Evolutionary conservation across 2,113 vertebrate genomes (phyloP).

Genomic region (Bombycilla garrulus): DNA sequence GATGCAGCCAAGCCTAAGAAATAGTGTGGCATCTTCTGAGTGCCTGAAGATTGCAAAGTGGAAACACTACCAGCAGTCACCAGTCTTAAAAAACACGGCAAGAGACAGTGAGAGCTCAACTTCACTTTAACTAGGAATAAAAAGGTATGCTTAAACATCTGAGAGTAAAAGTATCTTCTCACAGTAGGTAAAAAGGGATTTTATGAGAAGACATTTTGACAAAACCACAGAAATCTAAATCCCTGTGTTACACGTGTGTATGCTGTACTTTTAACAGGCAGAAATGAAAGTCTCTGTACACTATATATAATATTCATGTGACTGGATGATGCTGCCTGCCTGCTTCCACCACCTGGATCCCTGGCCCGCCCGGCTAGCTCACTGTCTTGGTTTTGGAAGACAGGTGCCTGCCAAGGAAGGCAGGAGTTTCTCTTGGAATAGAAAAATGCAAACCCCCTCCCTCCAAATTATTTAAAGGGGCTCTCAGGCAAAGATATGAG

Average conservation of each 20-base stretch:
- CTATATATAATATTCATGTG: not conserved
- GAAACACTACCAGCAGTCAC: not conserved
- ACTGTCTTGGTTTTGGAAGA: too few species aligned
- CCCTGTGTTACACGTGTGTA: not conserved
- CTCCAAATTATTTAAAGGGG: too few species aligned
- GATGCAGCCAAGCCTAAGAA: not conserved
- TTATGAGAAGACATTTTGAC: not conserved
- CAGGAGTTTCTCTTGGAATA: too few species aligned
- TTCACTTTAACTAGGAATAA: not conserved
- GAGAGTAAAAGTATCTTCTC: not conserved
- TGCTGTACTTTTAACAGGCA: not conserved
- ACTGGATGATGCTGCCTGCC: too few species aligned
- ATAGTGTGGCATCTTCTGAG: not conserved
- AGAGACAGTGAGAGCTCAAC: not conserved
- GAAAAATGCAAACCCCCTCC: too few species aligned
- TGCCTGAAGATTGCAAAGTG: not conserved
- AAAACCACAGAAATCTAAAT: not conserved
- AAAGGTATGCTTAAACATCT: not conserved
- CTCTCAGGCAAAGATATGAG: too few species aligned
- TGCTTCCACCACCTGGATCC: too few species aligned
- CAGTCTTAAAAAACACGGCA: not conserved
- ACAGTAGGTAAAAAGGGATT: not conserved
- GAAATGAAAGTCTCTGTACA: not conserved
- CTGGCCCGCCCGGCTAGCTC: too few species aligned
- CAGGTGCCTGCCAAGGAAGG: too few species aligned